A percentile compares a stretch with the other conserved stretches of the same genome.
Conservation (phyloP, 2,113 vertebrate genomes). For the Xenus cinereus region DNA sequence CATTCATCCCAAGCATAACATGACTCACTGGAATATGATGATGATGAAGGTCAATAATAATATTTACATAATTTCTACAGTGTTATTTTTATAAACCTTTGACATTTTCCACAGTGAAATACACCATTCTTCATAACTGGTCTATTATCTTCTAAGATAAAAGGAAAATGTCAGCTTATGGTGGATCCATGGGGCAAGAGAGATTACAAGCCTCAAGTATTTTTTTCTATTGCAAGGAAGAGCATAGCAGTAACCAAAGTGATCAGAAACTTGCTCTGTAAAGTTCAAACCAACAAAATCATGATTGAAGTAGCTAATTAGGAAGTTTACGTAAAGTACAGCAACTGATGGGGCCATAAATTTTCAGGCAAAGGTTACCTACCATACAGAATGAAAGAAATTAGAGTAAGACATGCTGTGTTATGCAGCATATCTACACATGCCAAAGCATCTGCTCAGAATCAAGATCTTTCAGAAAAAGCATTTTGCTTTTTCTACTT, state of each 20-base stretch:
- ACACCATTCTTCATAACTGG: background rate
- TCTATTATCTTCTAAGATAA: background rate
- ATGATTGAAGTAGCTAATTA: background rate
- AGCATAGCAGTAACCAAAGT: background rate
- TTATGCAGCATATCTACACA: background rate
- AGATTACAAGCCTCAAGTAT: background rate
- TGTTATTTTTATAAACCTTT: background rate
- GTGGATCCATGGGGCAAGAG: background rate
- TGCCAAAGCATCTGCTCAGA: background rate
- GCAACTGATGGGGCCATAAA: background rate
- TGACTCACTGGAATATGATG: background rate
- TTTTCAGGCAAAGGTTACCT: background rate
- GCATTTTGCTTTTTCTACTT: background rate
- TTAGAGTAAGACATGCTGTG: background rate
- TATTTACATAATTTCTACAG: slow-evolving; percentile 5
- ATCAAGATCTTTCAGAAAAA: background rate
- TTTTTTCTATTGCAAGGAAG: background rate
- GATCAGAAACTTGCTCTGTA: background rate
- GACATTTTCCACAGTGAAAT: background rate
- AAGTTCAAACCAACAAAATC: background rate
- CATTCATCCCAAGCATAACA: background rate
- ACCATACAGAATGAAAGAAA: background rate
- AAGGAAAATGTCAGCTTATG: background rate
- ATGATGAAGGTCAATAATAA: background rate
- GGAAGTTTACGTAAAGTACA: background rate